These are phyloP conservation scores for Phaethornis superciliosus DNA, from an alignment of 2,113 vertebrate species.

Conservation along the genomic window DNA sequence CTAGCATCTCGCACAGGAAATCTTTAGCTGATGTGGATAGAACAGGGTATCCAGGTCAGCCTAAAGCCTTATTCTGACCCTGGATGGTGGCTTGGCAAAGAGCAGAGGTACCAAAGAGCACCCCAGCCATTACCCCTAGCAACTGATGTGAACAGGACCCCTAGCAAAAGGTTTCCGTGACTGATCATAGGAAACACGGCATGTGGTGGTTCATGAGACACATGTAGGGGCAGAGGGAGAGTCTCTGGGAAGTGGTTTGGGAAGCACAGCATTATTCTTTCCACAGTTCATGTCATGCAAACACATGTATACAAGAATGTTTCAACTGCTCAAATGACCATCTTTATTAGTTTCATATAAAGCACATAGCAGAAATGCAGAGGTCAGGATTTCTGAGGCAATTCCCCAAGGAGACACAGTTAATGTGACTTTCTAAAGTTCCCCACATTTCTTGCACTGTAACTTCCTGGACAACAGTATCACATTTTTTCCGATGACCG, in stretches of 20 bases:
- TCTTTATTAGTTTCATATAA: background rate
- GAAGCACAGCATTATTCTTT: background rate
- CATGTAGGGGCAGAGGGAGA: background rate
- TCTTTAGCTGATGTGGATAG: rapidly evolving
- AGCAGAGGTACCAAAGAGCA: background rate
- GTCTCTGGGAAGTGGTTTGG: background rate
- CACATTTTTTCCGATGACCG: background rate
- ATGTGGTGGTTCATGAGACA: rapidly evolving
- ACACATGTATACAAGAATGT: background rate
- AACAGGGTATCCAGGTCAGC: background rate
- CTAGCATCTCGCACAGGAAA: background rate
- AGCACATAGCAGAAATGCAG: background rate
- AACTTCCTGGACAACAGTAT: slow-evolving; percentile 24
- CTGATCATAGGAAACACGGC: background rate
- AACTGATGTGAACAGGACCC: background rate
- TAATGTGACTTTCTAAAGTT: slow-evolving; percentile 28
- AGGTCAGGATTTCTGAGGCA: slow-evolving; percentile 44
- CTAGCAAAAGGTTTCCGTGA: background rate
- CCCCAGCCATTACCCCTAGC: background rate
- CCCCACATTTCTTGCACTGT: background rate
- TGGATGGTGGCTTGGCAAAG: background rate
- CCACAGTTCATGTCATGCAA: background rate
- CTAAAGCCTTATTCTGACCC: background rate
- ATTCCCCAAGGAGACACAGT: background rate
- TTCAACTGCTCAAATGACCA: background rate